Conservation (phyloP, 2,113 vertebrate genomes). For the Colinus virginianus region DNA sequence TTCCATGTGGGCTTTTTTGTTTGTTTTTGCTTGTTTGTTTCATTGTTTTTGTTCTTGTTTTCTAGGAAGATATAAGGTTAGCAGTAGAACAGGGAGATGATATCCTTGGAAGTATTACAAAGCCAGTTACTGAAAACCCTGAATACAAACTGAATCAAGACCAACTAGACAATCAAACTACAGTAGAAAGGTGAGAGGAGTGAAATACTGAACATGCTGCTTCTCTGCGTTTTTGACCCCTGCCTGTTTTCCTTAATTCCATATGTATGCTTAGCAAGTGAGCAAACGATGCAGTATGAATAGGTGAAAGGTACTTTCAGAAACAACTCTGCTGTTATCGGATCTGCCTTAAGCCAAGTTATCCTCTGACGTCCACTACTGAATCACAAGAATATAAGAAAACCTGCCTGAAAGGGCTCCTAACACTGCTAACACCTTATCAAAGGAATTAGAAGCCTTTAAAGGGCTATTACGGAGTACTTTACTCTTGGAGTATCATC, state of each 20-base stretch:
- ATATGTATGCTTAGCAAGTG: not conserved
- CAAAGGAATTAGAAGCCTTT: not conserved
- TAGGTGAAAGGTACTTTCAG: not conserved
- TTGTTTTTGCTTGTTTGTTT: not conserved
- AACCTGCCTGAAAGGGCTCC: not conserved
- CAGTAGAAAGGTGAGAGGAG: constrained; percentile 87
- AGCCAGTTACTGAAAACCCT: constrained; percentile 82
- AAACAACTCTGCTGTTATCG: not conserved
- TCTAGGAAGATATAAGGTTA: constrained; percentile 87
- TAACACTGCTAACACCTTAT: not conserved
- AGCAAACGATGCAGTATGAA: not conserved
- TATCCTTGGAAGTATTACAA: constrained; percentile 87
- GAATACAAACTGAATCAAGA: constrained; percentile 91
- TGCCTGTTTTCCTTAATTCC: not conserved
- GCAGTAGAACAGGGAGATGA: constrained; percentile 84
- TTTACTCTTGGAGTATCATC: not conserved
- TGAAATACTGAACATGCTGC: not conserved
- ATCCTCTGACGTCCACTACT: accelerated
- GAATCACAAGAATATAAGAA: not conserved
- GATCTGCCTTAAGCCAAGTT: not conserved
- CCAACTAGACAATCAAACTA: constrained; percentile 92
- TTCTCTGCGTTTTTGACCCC: not conserved
- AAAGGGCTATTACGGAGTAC: not conserved
- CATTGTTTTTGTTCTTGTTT: not conserved
- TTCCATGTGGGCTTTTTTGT: accelerated